Evolutionary conservation across 92 coral and sea anemone species (phyloP).

Genomic region (Palythoa caribaeorum): DNA sequence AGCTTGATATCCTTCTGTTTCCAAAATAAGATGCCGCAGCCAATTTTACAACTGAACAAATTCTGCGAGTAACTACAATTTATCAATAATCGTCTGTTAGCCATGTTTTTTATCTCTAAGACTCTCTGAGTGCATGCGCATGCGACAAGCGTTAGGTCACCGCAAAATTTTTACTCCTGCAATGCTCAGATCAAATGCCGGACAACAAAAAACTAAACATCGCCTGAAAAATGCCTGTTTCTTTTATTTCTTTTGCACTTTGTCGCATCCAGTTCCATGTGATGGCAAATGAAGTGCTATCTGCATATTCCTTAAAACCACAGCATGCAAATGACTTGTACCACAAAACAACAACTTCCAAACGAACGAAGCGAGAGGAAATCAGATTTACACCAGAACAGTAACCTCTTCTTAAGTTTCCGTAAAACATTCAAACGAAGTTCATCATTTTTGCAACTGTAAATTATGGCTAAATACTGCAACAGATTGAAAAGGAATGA

Average conservation of each 20-base stretch:
- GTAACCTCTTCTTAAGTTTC: not conserved
- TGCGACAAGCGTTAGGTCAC: not conserved
- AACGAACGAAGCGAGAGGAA: constrained; percentile 1
- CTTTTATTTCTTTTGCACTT: not conserved
- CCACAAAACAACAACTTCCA: constrained; percentile 33
- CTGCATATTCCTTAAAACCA: constrained; percentile 3
- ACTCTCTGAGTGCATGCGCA: not conserved
- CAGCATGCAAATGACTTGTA: constrained; percentile 37
- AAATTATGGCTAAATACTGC: not conserved
- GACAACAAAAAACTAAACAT: not conserved
- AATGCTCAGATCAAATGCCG: not conserved
- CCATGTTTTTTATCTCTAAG: not conserved
- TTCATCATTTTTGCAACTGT: not conserved
- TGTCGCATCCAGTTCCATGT: not conserved
- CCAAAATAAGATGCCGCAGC: not conserved
- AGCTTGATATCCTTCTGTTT: not conserved
- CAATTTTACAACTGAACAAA: not conserved
- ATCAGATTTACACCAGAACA: constrained; percentile 33
- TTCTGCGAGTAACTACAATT: not conserved
- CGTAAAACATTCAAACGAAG: not conserved
- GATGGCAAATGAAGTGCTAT: constrained; percentile 5
- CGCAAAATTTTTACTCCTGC: not conserved
- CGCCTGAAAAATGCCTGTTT: not conserved
- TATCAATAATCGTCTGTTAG: not conserved
- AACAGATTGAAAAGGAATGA: not conserved